Conservation (phyloP, 2,797 vertebrate species). For the Phalanger gymnotis region DNA sequence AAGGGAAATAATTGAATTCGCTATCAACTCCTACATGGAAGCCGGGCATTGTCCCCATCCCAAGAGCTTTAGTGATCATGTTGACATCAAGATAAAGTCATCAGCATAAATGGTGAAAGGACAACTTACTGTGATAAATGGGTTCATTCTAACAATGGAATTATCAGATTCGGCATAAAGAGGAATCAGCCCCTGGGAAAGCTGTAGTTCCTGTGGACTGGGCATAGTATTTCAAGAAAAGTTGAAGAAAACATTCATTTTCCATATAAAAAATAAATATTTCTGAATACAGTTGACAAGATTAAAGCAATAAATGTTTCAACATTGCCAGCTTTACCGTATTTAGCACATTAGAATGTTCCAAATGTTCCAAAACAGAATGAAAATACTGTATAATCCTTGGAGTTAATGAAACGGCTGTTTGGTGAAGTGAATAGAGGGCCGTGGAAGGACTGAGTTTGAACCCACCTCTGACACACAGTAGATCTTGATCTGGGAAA, state of each 20-base stretch:
- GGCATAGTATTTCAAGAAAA: background rate
- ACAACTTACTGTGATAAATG: background rate
- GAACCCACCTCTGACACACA: background rate
- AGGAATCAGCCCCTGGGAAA: background rate
- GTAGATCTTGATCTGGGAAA: background rate
- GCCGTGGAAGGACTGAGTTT: background rate
- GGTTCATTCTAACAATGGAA: background rate
- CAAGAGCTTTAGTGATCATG: background rate
- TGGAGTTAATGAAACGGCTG: background rate
- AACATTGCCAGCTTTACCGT: background rate
- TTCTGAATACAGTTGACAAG: conserved; percentile 5
- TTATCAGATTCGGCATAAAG: background rate
- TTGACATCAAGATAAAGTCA: background rate
- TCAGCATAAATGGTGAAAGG: accelerated
- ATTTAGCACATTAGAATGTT: background rate
- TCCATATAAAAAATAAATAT: background rate
- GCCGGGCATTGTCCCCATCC: background rate
- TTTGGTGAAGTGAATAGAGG: background rate
- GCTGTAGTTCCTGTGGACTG: background rate
- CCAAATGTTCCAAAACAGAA: background rate
- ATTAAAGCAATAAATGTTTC: background rate
- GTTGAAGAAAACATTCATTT: conserved; percentile 3
- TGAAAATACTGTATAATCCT: background rate
- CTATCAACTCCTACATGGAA: background rate
- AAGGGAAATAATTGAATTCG: background rate